Evolutionary conservation across 2,113 vertebrate species (phyloP), one percentile per base, ranked within the genome.

Genomic region (Meleagris gallopavo): DNA sequence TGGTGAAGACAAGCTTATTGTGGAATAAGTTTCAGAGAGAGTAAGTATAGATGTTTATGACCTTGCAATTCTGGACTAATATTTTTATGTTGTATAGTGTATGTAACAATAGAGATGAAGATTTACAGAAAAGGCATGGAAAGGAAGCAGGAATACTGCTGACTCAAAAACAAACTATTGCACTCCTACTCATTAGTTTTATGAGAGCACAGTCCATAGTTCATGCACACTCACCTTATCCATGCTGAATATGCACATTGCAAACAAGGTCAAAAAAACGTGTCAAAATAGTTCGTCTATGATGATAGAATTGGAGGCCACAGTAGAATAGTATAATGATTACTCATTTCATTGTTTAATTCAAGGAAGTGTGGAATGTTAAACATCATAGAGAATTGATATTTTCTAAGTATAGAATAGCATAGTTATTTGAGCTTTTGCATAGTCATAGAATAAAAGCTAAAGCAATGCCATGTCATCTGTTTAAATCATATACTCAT

Each of bases 351-450:
- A 36, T 21, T 83, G 69, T 60, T 79, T 95, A 86, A 75, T 91
- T 94, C 69, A 90, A 91, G 72, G 16, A 90, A 78, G 34, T n/a
- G 29, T 8, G 25, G 57, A 94, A 93, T 90, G 90, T 50, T 71
- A 76, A 87, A 46, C 52, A 94, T 45, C 58, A 89, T 88, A 66
- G 83, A 70, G 83, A 65, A 95, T 52, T 77, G 89, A 90, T 83
- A 89, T 73, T 90, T 65, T 65, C 86, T 55, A 94, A 96, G 38
- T 90, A 86, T 81, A 96, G 90, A 84, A 78, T 36, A 88, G 48
- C 34, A 65, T 27, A 86, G 80, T 97, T 93, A 96, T 50, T 84
- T 91, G 74, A 95, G 85, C 46, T 97, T 96, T 97, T 86, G 83
- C 72, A 61, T 84, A 83, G 40, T 96, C 78, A 95, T 25, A 95